Evolutionary conservation across 2,113 vertebrate species (phyloP), one percentile per base, ranked within the genome.

Genomic region (Pachyramphus minor): DNA sequence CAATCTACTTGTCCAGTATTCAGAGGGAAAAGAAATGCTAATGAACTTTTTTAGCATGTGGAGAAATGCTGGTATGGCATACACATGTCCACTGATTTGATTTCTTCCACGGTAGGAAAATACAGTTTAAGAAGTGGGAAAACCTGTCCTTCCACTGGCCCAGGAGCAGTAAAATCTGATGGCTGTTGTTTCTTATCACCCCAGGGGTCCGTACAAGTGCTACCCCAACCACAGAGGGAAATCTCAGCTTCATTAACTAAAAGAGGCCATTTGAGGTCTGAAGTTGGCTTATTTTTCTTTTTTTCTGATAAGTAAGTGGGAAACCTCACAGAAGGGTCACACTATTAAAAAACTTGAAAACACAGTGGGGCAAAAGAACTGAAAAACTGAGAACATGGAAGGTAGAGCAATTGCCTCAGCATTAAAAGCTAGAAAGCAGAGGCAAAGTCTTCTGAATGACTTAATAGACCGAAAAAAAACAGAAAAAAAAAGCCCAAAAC

Each of bases 281-380:
- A 68, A 39, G 4, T 0, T 16, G 42, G 11, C 9, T 72, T 44
- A 17, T 49, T 55, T 67, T 86, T 44, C 4, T 64, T 68, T 24
- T 12, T 71, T 4, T 59, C 18, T 35, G 25, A 7, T 47, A 41
- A n/a, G 10, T 24, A 35, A 44, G 12, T 13, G 39, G 11, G 20
- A 90, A 59, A 53, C 22, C 15, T 71, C 35, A 31, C 22, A 67
- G 49, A 62, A 84, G 4, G 3, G 8, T 81, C 41, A 53, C 7
- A 19, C 4, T 80, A 16, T 22, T 8, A 56, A n/a, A 14, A 16
- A 13, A 76, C 15, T 2, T 2, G 25, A 58, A 58, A 68, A 69
- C 6, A 67, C 41, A 5, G 6, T n/a, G 3, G 2, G 7, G 2
- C 0, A 39, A 73, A 91, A 56, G 2, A 24, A 44, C 37, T 52